phyloP scores from a whole-genome alignment of 1,140 invertebrate species.

The Mamestra configurata region DNA sequence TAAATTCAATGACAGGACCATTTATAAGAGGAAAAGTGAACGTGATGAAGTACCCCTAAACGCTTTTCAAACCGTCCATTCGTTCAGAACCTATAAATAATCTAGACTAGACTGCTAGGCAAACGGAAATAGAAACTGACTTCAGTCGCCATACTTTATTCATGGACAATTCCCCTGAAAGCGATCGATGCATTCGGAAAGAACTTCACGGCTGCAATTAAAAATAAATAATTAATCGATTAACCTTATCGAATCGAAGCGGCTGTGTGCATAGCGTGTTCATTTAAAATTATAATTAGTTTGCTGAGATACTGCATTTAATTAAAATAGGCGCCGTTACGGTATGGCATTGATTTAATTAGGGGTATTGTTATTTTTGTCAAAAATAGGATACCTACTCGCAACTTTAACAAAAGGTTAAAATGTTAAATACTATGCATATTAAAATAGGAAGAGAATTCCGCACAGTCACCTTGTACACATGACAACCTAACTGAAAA shows the following conservation, averaged over 20 bases:
- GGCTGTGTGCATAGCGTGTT: not conserved
- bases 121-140: not conserved
- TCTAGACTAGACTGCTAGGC: not conserved
- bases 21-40: too few relatives aligned
- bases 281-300: not conserved
- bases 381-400: too few relatives aligned
- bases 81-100: not conserved
- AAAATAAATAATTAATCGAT: not conserved
- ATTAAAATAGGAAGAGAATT: not conserved
- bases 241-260: not conserved
- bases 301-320: not conserved
- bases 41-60: not conserved
- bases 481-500: not conserved
- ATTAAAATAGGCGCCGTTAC: not conserved
- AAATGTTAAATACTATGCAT: not conserved
- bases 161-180: not conserved
- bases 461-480: too few relatives aligned
- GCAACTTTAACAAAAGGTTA: not conserved
- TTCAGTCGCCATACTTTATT: not conserved
- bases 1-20: too few relatives aligned
- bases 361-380: too few relatives aligned
- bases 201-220: not conserved
- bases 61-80: not conserved
- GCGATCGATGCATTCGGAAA: not conserved
- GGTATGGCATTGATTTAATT: not conserved